Evolutionary conservation across 2,888 invertebrate genomes (phyloP).

Genomic region (Sclerodermus sp.): DNA sequence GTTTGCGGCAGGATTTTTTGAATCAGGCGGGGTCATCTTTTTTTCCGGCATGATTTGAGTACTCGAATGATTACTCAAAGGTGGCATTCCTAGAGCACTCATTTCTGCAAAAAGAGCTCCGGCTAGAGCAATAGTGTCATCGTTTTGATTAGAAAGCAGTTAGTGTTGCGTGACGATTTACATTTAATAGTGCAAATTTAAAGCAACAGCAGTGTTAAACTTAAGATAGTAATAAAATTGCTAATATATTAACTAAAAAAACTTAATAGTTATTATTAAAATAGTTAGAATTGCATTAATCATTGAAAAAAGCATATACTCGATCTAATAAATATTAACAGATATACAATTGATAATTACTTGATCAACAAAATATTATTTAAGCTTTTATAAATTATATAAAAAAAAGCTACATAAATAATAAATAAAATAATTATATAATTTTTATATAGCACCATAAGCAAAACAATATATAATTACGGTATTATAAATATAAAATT

Average conservation of each 20-base stretch:
- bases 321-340: too few relatives aligned
- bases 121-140: slow-evolving; percentile 45
- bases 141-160: slow-evolving; percentile 43
- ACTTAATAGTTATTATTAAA: too few relatives aligned
- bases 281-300: too few relatives aligned
- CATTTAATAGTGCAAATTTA: slow-evolving; percentile 7
- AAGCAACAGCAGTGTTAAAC: slow-evolving; percentile 5
- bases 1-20: slow-evolving; percentile 61
- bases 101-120: slow-evolving; percentile 56
- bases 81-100: slow-evolving; percentile 46
- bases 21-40: slow-evolving; percentile 62
- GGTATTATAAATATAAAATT: neutral
- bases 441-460: neutral
- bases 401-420: too few relatives aligned
- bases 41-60: slow-evolving; percentile 61
- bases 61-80: slow-evolving; percentile 48
- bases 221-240: too few relatives aligned
- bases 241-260: too few relatives aligned
- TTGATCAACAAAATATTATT: too few relatives aligned
- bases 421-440: too few relatives aligned
- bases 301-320: too few relatives aligned
- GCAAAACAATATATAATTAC: neutral
- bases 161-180: slow-evolving; percentile 26
- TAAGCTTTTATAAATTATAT: too few relatives aligned
- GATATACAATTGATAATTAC: too few relatives aligned